phyloP scores from a whole-genome alignment of 1,140 invertebrate species.

The Bombyx mandarina region DNA sequence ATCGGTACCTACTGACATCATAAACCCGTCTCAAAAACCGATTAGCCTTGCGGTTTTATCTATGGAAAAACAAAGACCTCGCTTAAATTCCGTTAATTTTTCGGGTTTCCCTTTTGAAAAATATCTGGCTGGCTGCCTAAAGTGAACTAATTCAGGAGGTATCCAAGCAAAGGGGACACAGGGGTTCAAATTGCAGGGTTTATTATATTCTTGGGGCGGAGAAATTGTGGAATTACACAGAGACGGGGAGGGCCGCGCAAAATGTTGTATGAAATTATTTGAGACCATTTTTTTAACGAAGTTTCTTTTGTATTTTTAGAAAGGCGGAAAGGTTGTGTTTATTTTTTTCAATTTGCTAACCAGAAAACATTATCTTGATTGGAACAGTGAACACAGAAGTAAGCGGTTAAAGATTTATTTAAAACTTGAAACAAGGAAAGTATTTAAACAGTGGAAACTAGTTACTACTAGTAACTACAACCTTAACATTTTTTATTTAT shows the following conservation, averaged over 20 bases:
- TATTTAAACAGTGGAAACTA: no score
- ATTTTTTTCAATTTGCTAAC: no score
- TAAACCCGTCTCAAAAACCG: no score
- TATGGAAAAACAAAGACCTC: neutral
- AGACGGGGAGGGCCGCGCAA: neutral
- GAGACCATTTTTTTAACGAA: neutral
- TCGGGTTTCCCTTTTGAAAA: neutral
- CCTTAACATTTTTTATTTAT: no score
- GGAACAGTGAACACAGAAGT: no score
- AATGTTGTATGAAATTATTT: slow-evolving; percentile 4
- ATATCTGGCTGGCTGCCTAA: neutral
- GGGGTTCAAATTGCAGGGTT: slow-evolving; percentile 15
- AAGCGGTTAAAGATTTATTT: no score
- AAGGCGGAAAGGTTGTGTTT: no score
- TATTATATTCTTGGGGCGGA: slow-evolving; percentile 14
- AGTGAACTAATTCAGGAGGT: neutral
- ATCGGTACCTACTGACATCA: no score
- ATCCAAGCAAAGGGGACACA: slow-evolving; percentile 1
- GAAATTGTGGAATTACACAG: slow-evolving; percentile 1
- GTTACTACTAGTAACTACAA: no score
- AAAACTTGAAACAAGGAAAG: no score
- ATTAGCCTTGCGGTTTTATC: no score
- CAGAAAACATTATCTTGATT: no score
- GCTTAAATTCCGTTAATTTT: slow-evolving; percentile 4
- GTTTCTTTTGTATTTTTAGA: neutral